Base-by-base conservation (phyloP, 2,113 vertebrate genomes). In the Scytalopus superciliaris region DNA sequence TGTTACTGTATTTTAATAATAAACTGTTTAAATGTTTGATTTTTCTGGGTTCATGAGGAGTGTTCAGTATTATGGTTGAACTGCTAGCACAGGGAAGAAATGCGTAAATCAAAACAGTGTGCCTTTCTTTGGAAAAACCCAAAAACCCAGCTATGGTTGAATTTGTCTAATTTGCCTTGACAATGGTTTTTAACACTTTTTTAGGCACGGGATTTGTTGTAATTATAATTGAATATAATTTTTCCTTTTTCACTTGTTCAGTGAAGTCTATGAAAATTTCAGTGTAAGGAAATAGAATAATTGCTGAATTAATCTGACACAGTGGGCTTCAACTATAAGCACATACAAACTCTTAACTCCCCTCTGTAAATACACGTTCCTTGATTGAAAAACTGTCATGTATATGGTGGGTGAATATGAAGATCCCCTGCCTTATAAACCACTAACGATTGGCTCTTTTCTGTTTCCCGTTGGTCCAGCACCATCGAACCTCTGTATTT, bases 401-500 rank as follows among this genome's bases (percentile, higher is more conserved):
- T 4, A 0, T 31, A 9, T 14, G 7, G 27, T 25, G 28, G 57
- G 30, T 80, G 55, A 31, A 37, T 53, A 21, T 3, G 14, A 67
- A 7, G 47, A 19, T 24, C 33, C 24, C 3, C 18, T 18, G 12
- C 45, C 64, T 39, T 57, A 40, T 12, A 15, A 30, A 77, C 8
- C 47, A 13, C 25, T 59, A 9, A 60, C 4, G 15, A 5, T 30
- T 35, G 37, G 14, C 24, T 23, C 4, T 5, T 90, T 50, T 33
- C 24, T 37, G 11, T 37, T 60, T 24, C 24, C 53, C 87, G 75
- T 89, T 22, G 28, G 6, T 63, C 2, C 95, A 99, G 99, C 53
- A 98, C 99, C 81, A 98, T 99, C 39, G 99, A 98, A 22, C 98
- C 98, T 68, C 94, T 99, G 39, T 99, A 99, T 92, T 98, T 99